These are phyloP conservation scores for Monodelphis domestica DNA, from an alignment of 2,797 vertebrate species.

Conservation along the genomic window DNA sequence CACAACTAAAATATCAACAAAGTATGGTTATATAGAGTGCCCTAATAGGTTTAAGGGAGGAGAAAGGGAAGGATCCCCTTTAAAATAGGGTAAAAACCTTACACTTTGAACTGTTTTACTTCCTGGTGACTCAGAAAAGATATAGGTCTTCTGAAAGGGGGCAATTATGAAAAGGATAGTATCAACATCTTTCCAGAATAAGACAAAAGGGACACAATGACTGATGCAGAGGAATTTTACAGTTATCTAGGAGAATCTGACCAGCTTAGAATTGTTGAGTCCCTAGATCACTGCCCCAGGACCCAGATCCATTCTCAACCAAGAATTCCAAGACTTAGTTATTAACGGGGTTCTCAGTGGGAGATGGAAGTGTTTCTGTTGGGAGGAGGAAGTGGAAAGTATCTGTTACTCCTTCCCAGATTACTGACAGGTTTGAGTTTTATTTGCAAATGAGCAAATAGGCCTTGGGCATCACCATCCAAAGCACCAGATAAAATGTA, in stretches of 20 bases:
- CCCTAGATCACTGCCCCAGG: background rate
- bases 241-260: background rate
- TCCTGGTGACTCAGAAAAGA: background rate
- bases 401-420: background rate
- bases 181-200: background rate
- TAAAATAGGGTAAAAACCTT: background rate
- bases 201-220: background rate
- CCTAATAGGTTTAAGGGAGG: background rate
- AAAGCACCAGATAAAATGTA: conserved; percentile 12
- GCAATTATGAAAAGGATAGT: background rate
- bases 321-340: background rate
- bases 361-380: background rate
- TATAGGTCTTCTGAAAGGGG: background rate
- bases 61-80: background rate
- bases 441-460: background rate
- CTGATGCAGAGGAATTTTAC: background rate
- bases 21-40: background rate
- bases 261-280: background rate
- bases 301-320: background rate
- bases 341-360: background rate
- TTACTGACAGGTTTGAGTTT: background rate
- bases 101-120: background rate
- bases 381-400: background rate
- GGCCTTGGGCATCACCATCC: background rate
- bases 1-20: no score